These are phyloP conservation scores for Parambassis ranga DNA, from an alignment of 2,797 vertebrate genomes.

Conservation along the genomic window DNA sequence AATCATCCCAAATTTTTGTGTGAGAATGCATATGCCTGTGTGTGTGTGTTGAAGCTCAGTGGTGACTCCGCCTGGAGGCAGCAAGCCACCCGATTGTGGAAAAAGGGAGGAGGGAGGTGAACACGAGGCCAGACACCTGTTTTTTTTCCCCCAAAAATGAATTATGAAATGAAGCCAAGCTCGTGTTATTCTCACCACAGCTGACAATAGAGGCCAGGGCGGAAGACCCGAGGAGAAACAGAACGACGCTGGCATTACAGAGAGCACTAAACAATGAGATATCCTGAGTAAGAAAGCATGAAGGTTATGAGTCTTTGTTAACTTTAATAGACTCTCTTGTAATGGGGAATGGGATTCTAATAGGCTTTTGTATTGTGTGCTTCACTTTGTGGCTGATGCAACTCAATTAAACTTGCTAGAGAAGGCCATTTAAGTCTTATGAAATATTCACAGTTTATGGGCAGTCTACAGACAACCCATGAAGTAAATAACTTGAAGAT, in stretches of 20 bases:
- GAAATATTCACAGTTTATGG: conserved; percentile 62
- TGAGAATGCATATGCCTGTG: neutral
- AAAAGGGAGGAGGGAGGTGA: conserved; percentile 30
- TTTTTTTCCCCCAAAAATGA: conserved; percentile 65
- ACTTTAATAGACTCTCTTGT: conserved; percentile 61
- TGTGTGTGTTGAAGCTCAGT: conserved; percentile 9
- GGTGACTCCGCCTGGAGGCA: conserved; percentile 53
- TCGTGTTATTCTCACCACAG: conserved; percentile 34
- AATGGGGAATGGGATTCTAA: conserved; percentile 47
- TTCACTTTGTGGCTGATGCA: conserved; percentile 43
- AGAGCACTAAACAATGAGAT: conserved; percentile 36
- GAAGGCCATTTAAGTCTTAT: conserved; percentile 56
- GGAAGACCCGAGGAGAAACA: conserved; percentile 46
- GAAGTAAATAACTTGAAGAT: conserved; percentile 34
- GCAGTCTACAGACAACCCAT: conserved; percentile 16
- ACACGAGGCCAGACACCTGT: conserved; percentile 70
- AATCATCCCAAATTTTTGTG: neutral
- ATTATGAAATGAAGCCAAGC: conserved; percentile 60
- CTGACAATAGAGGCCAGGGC: conserved; percentile 48
- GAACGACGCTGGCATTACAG: conserved; percentile 39
- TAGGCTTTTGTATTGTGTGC: conserved; percentile 23
- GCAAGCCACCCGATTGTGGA: conserved; percentile 42
- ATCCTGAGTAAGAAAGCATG: conserved; percentile 38
- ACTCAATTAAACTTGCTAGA: conserved; percentile 56
- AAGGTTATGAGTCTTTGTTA: conserved; percentile 70